Base-by-base conservation (phyloP, 2,797 vertebrate genomes). In the Furcifer pardalis region DNA sequence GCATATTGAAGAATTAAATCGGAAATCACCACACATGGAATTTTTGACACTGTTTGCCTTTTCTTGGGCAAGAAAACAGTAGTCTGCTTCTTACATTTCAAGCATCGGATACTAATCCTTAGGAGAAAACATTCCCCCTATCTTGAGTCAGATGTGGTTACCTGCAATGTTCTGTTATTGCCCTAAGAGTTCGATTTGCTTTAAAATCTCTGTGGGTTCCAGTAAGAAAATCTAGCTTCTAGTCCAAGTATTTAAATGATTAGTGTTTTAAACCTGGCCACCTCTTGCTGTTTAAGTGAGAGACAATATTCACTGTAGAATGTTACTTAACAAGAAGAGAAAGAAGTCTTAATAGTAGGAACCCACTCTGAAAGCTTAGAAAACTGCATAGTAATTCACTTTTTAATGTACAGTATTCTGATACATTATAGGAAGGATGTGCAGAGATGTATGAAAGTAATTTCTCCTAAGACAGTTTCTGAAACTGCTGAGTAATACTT, bases 391-490 rank as follows among this genome's bases (percentile, higher is more conserved):
- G 2, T 62, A 40, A 7, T 32, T 27, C n/a, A 84, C 7, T 13
- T 4, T 83, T 69, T 65, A 59, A 65, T 79, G 40, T 5, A 49
- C 49, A 49, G 49, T 56, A 62, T 73, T 60, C 40, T 82, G 40
- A 35, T 46, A 3, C 21, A 44, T 27, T 63, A 12, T 21, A 35
- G 12, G 60, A 84, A 83, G 15, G 30, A 25, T 35, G 17, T 10
- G 37, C 76, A 79, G 42, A 73, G 21, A 56, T 73, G 4, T 82
- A 60, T 82, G 23, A 35, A 81, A 76, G 46, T 77, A 56, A 25
- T 27, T 23, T 32, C 19, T 25, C n/a, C 1, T 23, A n/a, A n/a
- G n/a, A n/a, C n/a, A n/a, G 5, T 32, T 49, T n/a, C 56, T 32
- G 66, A 49, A 71, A 46, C 2, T 62, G 15, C 35, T 23, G 8